Evolutionary conservation across 2,888 invertebrate genomes (phyloP).

Genomic region (Sminthurinus aureus): DNA sequence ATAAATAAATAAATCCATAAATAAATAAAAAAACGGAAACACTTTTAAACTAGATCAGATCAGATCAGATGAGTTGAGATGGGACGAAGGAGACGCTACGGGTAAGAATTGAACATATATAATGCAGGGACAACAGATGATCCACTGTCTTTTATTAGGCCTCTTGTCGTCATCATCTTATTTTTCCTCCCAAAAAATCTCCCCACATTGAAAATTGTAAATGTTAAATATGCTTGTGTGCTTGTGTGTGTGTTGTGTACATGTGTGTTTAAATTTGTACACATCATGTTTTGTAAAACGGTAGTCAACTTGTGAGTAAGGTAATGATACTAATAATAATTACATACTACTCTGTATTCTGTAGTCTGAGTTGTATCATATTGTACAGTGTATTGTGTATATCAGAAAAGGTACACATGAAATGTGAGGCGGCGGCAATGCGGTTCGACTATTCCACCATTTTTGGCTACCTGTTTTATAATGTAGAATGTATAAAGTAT

Average conservation of each 20-base stretch:
- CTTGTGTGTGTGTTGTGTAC: background rate
- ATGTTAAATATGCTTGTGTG: background rate
- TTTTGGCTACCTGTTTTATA: too few relatives aligned
- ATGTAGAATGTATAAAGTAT: too few relatives aligned
- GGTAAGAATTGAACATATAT: conserved; percentile 25
- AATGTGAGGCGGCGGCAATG: background rate
- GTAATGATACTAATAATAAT: background rate
- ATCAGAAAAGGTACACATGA: background rate
- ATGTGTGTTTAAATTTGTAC: background rate
- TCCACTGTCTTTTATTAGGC: conserved; percentile 36
- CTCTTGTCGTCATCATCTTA: background rate
- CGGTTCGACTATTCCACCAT: background rate
- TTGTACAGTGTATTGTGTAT: background rate
- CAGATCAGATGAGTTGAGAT: background rate
- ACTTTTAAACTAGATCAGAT: background rate
- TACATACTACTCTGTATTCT: too few relatives aligned
- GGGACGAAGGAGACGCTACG: background rate
- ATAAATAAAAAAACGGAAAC: background rate
- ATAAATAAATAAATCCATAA: too few relatives aligned
- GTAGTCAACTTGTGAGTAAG: conserved; percentile 45
- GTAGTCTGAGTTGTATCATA: background rate
- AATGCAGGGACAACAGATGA: conserved; percentile 27
- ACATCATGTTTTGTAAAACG: conserved; percentile 2
- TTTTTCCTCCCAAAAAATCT: conserved; percentile 15
- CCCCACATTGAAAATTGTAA: conserved; percentile 1